Base-by-base conservation (phyloP, 1,140 invertebrate species). In the Drosophila willistoni region DNA sequence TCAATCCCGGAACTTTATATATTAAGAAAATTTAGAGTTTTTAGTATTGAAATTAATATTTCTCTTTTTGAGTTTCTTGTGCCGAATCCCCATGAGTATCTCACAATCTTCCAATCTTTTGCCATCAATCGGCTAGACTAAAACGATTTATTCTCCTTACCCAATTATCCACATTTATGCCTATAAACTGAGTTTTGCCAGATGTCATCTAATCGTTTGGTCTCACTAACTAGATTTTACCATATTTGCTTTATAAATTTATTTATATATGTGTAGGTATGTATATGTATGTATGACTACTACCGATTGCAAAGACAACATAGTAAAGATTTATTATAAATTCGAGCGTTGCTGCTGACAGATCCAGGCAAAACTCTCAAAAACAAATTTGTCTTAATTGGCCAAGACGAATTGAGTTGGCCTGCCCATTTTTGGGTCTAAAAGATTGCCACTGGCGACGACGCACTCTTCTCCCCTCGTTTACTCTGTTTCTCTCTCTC, bases 351-450 rank as follows among this genome's bases (percentile, higher is more conserved):
- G 44, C 19, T 60, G 59, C 56, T 61, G 71, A 68, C 73, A 75
- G 67, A 55, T 64, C 36, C 64, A 41, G 64, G 64, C 63, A 62
- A 14, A 68, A 60, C 54, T 71, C 56, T 68, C 71, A 71, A 79
- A 79, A 79, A 79, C 77, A 79, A 79, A 79, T 79, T 66, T 79
- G 73, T 77, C 73, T 79, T 79, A 79, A 79, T 73, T 77, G 77
- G 77, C 74, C 74, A 77, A 77, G 74, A 76, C 77, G 77, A 79
- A 79, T 79, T 56, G 77, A 61, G 64, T 69, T 72, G 61, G 57
- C 29, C 65, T 65, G 69, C 76, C 76, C 56, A 76, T 76, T 72
- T 76, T 68, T 63, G 73, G 69, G 59, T 64, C 54, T 36, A 61
- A 62, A 57, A 59, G 70, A 13, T 51, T 51, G 44, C 44, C 44